phyloP scores from a whole-genome alignment of 92 coral and sea anemone genomes.

The Meandrina meandrites region DNA sequence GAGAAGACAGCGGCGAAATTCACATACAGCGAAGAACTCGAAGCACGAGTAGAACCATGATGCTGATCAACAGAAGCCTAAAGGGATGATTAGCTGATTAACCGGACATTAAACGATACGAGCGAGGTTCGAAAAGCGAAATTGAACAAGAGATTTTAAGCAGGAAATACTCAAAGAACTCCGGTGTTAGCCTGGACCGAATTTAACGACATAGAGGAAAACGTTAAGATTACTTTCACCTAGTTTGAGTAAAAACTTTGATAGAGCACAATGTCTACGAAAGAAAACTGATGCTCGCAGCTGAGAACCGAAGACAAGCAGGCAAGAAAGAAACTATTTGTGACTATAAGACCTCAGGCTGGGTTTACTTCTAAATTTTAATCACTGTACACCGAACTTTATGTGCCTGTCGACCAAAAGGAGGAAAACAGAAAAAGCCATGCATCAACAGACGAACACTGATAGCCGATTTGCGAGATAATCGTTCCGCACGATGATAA shows the following conservation, averaged over 20 bases:
- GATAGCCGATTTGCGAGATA: neutral
- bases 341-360: neutral
- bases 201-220: neutral
- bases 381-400: neutral
- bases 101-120: neutral
- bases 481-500: neutral
- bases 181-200: neutral
- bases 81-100: slow-evolving; percentile 10
- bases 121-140: neutral
- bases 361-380: neutral
- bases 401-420: neutral
- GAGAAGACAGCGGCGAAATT: slow-evolving; percentile 8
- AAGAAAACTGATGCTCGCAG: neutral
- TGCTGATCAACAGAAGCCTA: slow-evolving; percentile 39
- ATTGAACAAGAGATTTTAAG: neutral
- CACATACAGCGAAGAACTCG: slow-evolving; percentile 4
- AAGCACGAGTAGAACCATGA: slow-evolving; percentile 34
- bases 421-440: neutral
- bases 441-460: neutral
- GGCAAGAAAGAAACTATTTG: neutral
- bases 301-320: neutral
- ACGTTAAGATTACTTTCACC: neutral
- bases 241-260: neutral
- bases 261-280: neutral
- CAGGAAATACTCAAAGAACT: neutral